Evolutionary conservation across 1,140 invertebrate genomes (phyloP), one percentile per base, ranked within the genome.

Genomic region (Trachymyrmex cornetzi): DNA sequence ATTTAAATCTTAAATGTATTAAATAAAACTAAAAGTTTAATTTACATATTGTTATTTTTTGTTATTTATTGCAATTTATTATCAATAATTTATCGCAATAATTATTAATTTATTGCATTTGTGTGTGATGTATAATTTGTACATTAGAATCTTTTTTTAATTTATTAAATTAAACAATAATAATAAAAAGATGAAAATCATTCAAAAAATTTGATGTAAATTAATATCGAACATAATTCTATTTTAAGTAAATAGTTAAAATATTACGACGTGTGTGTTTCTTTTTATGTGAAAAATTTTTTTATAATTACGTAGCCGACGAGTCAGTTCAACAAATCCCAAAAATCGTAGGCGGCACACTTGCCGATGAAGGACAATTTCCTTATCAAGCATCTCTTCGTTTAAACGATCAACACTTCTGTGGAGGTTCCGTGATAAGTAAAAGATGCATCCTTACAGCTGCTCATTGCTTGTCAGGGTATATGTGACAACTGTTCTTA

Each of bases 341-440:
- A 3, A 92, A 92, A 87, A 95, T 96, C 64, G 95, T 96, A 3
- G 95, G 95, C 11, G 95, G 95, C 6, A 79, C 57, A 1, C 50
- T 89, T 77, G 95, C 95, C 0, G 3, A 53, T 1, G 82, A 89
- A 6, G 93, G 90, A 12, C 91, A 95, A 67, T 95, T 93, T 50
- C 95, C 95, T 5, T 94, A 95, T 82, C 95, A 96, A 89, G 91
- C 94, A 5, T 95, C 95, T 3, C 84, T 95, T 38, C 88, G 94
- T 5, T 89, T 71, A 3, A 63, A 30, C 0, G 79, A 87, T 5
- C 91, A 90, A 0, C 95, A 95, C 64, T 93, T 91, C 55, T 96
- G 96, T 79, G 96, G 96, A 0, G 96, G 95, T 11, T 96, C 96
- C 0, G 93, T 96, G 0, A 90, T 96, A 34, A 93, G 94, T 11